A percentile compares a stretch with the other conserved stretches of the same genome.
Conservation (phyloP, 2,797 vertebrate species). For the Pangasius sanitwongsei region DNA sequence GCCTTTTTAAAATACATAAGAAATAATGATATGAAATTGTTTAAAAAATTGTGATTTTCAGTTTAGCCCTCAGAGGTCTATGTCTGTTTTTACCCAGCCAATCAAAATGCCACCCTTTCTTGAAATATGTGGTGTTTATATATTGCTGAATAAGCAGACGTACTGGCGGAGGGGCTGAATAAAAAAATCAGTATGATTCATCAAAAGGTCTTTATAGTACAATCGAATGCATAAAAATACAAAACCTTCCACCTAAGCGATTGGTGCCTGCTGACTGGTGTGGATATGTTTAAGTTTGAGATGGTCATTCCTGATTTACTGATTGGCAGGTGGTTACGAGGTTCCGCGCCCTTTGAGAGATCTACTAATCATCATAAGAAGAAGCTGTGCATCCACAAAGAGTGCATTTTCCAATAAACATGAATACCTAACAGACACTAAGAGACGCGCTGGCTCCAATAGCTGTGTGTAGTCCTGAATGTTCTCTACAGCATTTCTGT, state of each 20-base stretch:
- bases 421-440: not conserved
- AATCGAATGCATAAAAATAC: too few relatives aligned
- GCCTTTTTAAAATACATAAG: not conserved
- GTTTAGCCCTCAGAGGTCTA: too few relatives aligned
- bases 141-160: too few relatives aligned
- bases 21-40: not conserved
- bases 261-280: too few relatives aligned
- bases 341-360: not conserved
- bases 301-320: not conserved
- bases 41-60: not conserved
- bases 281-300: not conserved
- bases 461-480: not conserved
- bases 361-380: not conserved
- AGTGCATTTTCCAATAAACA: not conserved
- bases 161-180: too few relatives aligned
- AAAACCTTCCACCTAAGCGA: too few relatives aligned
- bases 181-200: too few relatives aligned
- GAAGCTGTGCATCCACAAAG: not conserved
- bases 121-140: too few relatives aligned
- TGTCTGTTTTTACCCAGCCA: too few relatives aligned
- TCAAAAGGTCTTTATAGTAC: too few relatives aligned
- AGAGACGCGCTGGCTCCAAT: too few relatives aligned
- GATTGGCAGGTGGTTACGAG: not conserved
- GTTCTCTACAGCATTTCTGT: not conserved
- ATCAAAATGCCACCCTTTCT: too few relatives aligned